Conservation (phyloP, 2,797 vertebrate genomes). For the Myotis findleyi region DNA sequence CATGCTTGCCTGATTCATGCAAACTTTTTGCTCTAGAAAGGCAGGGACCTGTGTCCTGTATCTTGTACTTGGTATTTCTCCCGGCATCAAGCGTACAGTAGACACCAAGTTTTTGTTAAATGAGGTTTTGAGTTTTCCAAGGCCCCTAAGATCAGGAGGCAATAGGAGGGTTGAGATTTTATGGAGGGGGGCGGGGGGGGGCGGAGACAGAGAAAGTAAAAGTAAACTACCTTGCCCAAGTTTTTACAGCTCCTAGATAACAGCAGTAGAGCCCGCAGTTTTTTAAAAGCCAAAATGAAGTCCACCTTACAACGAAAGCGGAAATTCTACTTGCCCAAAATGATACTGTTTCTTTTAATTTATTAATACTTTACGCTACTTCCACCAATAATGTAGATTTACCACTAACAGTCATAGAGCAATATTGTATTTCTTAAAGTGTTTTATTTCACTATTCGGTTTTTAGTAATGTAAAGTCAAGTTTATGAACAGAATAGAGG, state of each 20-base stretch:
- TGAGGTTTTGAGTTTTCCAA: neutral
- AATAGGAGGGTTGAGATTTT: neutral
- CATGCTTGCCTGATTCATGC: too few species aligned
- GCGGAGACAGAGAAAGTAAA: neutral
- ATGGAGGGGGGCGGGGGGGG: rapidly evolving
- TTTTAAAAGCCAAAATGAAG: slow-evolving; percentile 30
- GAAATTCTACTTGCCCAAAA: neutral
- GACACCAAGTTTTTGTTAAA: neutral
- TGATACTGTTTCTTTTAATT: neutral
- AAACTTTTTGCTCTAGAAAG: neutral
- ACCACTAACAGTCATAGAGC: neutral
- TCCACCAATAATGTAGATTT: neutral
- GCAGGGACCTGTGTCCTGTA: neutral
- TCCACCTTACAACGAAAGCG: neutral
- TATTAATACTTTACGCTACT: neutral
- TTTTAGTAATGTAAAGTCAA: slow-evolving; percentile 35
- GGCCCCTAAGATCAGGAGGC: neutral
- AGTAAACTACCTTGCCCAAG: neutral
- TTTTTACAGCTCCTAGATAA: neutral
- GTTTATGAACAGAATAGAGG: neutral
- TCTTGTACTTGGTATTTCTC: neutral
- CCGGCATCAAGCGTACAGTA: neutral
- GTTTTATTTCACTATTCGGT: neutral
- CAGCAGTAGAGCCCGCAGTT: neutral
- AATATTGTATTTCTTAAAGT: slow-evolving; percentile 30